phyloP scores from a whole-genome alignment of 2,797 vertebrate species.

The Ibycter americanus region DNA sequence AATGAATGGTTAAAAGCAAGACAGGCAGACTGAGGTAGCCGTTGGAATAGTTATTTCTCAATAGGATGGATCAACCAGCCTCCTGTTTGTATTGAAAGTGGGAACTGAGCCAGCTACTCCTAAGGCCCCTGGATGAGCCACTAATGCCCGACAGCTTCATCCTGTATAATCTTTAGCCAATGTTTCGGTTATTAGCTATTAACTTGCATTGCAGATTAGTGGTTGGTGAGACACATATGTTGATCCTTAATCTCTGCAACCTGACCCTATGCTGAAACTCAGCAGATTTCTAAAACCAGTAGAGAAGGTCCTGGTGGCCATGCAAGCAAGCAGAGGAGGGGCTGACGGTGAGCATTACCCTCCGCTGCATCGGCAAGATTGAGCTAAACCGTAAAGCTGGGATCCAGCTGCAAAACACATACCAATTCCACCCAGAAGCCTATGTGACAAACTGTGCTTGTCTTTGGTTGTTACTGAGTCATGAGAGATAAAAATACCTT shows the following conservation, averaged over 20 bases:
- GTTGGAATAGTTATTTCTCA: neutral
- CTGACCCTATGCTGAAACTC: neutral
- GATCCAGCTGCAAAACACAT: conserved; percentile 20
- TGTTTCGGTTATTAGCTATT: neutral
- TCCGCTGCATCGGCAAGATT: neutral
- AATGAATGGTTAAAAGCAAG: neutral
- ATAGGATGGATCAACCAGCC: neutral
- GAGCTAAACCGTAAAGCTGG: neutral
- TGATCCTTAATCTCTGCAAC: neutral
- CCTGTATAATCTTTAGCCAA: neutral
- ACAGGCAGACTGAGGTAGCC: neutral
- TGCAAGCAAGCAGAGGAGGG: neutral
- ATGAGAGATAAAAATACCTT: conserved; percentile 63
- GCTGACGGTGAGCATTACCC: rapidly evolving
- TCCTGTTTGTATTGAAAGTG: neutral
- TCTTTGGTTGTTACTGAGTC: conserved; percentile 48
- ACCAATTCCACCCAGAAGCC: conserved; percentile 2
- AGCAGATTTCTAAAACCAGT: neutral
- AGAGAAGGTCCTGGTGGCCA: neutral
- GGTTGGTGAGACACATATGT: neutral
- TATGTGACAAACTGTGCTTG: conserved; percentile 29
- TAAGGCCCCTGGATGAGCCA: neutral
- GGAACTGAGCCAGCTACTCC: neutral
- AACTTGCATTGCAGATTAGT: neutral
- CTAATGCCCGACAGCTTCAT: neutral